These are phyloP conservation scores for Lissonota sp. DNA, from an alignment of 2,888 invertebrate genomes.

Conservation along the genomic window DNA sequence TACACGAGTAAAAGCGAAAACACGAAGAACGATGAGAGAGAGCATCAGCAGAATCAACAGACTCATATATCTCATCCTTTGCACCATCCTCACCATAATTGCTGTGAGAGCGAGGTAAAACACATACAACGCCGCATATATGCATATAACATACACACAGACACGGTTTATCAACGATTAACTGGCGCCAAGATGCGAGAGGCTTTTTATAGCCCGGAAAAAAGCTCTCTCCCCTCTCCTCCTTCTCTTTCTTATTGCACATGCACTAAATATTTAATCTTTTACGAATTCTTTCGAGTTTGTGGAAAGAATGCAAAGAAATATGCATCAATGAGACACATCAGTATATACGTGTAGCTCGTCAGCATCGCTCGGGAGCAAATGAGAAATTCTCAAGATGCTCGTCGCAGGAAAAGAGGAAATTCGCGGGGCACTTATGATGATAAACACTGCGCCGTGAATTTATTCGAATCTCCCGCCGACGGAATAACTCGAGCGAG, in stretches of 20 bases:
- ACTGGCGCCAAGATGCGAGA: constrained; percentile 58
- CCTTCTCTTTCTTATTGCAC: not conserved
- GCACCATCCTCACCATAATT: constrained; percentile 60
- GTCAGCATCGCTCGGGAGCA: no score
- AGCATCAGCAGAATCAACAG: constrained; percentile 37
- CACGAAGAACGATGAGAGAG: constrained; percentile 18
- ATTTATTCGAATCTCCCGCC: constrained; percentile 5
- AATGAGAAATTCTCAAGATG: no score
- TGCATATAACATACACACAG: constrained; percentile 25
- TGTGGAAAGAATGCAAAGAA: not conserved
- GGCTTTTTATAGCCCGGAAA: constrained; percentile 47
- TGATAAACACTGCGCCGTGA: not conserved
- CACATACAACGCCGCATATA: constrained; percentile 16
- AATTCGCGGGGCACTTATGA: not conserved
- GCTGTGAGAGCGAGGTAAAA: constrained; percentile 56
- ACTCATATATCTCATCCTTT: constrained; percentile 62
- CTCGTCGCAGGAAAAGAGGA: no score
- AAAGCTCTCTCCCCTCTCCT: constrained; percentile 14
- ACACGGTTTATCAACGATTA: constrained; percentile 58
- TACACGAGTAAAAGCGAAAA: constrained; percentile 41
- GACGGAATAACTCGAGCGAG: constrained; percentile 25
- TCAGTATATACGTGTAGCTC: not conserved
- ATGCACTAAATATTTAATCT: constrained; percentile 30
- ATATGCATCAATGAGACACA: constrained; percentile 13
- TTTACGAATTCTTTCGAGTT: constrained; percentile 22